A percentile compares a stretch with the other conserved stretches of the same genome.
These are phyloP conservation scores for Drosophila phalerata DNA, from an alignment of 2,888 invertebrate genomes.

Conservation along the genomic window DNA sequence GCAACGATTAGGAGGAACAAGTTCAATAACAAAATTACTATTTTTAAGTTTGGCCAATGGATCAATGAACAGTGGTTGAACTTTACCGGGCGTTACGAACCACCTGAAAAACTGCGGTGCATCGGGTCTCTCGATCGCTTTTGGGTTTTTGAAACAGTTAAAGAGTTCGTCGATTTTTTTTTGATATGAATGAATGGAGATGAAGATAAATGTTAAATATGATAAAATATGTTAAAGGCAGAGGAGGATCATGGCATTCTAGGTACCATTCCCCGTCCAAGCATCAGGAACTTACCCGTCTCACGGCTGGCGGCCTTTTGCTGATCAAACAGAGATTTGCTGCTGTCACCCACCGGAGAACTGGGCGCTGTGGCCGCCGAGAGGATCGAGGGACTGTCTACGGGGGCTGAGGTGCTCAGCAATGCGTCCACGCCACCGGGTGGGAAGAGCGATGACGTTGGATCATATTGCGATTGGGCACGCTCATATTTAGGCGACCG, in stretches of 20 bases:
- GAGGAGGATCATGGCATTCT: constrained; percentile 26
- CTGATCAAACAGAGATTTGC: constrained; percentile 78
- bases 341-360: constrained; percentile 78
- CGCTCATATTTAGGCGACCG: constrained; percentile 77
- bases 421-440: constrained; percentile 85
- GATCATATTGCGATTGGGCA: constrained; percentile 81
- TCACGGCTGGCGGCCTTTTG: constrained; percentile 79
- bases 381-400: constrained; percentile 62
- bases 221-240: constrained; percentile 26
- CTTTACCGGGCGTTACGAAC: constrained; percentile 85
- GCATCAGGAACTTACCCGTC: constrained; percentile 75
- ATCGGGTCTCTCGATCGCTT: constrained; percentile 80
- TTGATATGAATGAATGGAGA: constrained; percentile 41
- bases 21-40: constrained; percentile 48
- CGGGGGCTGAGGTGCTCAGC: constrained; percentile 84
- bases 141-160: constrained; percentile 17
- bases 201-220: constrained; percentile 71
- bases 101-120: constrained; percentile 83
- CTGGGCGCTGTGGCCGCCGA: constrained; percentile 73
- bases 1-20: constrained; percentile 46
- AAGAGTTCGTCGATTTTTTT: constrained; percentile 38
- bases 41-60: constrained; percentile 47
- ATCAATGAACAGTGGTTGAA: constrained; percentile 59
- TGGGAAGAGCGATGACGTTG: constrained; percentile 77
- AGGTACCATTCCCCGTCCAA: constrained; percentile 15